Evolutionary conservation across 2,797 vertebrate species (phyloP).

Genomic region (Microhierax caerulescens): DNA sequence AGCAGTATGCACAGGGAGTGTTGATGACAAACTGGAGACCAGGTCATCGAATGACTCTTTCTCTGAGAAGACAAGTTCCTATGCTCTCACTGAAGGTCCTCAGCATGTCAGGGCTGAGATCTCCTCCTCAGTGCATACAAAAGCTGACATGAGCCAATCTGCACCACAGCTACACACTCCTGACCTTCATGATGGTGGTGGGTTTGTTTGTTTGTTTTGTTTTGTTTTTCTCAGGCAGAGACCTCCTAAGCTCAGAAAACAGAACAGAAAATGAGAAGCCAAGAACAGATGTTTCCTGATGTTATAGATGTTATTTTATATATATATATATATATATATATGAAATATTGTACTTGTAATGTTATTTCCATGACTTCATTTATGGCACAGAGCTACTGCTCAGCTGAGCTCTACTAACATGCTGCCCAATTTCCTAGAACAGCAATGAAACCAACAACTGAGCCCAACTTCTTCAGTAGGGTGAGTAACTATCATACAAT

Average conservation of each 20-base stretch:
- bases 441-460: neutral
- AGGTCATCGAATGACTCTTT: neutral
- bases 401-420: neutral
- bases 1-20: neutral
- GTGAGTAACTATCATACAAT: neutral
- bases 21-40: neutral
- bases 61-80: neutral
- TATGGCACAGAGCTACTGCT: neutral
- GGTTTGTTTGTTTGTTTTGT: neutral
- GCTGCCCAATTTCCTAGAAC: neutral
- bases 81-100: neutral
- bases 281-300: neutral
- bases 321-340: neutral
- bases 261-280: neutral
- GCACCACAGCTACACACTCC: neutral
- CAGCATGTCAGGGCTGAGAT: neutral
- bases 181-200: neutral
- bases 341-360: neutral
- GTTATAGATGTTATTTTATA: neutral
- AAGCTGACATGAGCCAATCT: neutral
- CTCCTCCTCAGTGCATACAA: neutral
- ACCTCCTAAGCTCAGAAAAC: neutral
- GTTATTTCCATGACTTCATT: neutral
- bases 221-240: accelerated
- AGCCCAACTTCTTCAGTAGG: neutral